These are phyloP conservation scores for Bombus waltoni DNA, from an alignment of 1,140 invertebrate genomes.

Conservation along the genomic window DNA sequence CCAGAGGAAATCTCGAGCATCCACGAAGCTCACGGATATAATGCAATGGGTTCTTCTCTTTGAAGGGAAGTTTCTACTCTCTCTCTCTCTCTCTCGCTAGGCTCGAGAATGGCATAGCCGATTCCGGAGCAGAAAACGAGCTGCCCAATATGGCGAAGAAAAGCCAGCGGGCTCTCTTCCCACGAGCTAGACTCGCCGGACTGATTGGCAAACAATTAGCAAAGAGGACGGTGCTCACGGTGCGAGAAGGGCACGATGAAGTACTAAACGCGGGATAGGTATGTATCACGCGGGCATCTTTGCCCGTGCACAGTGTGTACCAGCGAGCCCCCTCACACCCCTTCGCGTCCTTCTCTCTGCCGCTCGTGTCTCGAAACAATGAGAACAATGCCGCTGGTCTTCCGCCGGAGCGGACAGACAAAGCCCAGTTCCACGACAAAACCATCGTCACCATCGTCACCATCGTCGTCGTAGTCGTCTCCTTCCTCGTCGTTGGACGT, in stretches of 20 bases:
- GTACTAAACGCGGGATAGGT: slow-evolving; percentile 50
- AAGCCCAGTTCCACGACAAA: slow-evolving; percentile 59
- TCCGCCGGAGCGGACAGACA: slow-evolving; percentile 59
- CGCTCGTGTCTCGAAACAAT: slow-evolving; percentile 61
- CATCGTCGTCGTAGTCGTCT: slow-evolving; percentile 15
- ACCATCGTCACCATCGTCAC: slow-evolving; percentile 60
- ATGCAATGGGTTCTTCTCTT: background rate
- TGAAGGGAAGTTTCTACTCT: background rate
- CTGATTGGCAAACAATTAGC: slow-evolving; percentile 73
- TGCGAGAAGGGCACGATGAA: slow-evolving; percentile 46
- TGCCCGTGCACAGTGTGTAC: slow-evolving; percentile 7
- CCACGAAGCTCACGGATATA: background rate
- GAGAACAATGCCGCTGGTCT: slow-evolving; percentile 70
- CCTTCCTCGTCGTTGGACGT: background rate
- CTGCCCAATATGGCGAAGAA: slow-evolving; percentile 60
- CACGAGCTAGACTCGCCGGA: slow-evolving; percentile 62
- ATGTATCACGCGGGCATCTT: slow-evolving; percentile 64
- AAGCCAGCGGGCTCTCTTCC: slow-evolving; percentile 62
- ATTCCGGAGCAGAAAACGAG: slow-evolving; percentile 39
- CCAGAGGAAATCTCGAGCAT: background rate
- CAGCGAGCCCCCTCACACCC: slow-evolving; percentile 6
- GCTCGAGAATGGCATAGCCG: too few species aligned
- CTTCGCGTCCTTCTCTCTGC: slow-evolving; percentile 2
- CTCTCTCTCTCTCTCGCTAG: too few species aligned
- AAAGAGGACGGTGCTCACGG: slow-evolving; percentile 56